Evolutionary conservation across 2,113 vertebrate genomes (phyloP).

Genomic region (Nycticryphes semicollaris): DNA sequence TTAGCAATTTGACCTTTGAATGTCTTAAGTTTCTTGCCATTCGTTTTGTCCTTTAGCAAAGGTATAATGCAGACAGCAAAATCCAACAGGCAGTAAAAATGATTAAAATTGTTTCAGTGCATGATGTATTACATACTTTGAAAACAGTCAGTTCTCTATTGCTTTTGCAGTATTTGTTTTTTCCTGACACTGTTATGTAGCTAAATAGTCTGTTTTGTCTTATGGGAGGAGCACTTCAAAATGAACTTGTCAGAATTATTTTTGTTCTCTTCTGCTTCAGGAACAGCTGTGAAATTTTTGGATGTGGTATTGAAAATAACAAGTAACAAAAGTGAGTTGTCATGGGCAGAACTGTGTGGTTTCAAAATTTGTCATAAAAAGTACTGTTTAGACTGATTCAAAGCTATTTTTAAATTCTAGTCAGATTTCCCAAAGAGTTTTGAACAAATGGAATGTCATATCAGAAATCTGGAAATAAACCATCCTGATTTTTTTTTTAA

Average conservation of each 20-base stretch:
- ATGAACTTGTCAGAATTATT: constrained; percentile 6
- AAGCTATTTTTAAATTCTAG: neutral
- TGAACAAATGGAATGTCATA: neutral
- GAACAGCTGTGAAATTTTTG: constrained; percentile 23
- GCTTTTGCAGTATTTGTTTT: neutral
- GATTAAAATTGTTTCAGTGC: neutral
- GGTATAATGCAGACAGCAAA: neutral
- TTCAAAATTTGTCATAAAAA: neutral
- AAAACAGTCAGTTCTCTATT: neutral
- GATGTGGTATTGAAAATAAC: neutral
- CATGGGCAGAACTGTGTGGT: neutral
- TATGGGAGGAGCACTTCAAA: neutral
- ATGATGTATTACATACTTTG: neutral
- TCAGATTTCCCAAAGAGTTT: neutral
- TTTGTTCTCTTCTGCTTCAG: constrained; percentile 6
- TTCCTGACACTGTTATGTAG: neutral
- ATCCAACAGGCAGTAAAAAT: neutral
- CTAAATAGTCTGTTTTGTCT: constrained; percentile 17
- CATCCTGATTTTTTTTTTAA: neutral
- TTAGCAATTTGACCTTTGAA: neutral
- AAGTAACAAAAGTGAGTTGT: neutral
- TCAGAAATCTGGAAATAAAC: neutral
- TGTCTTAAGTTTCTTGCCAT: neutral
- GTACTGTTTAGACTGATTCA: neutral
- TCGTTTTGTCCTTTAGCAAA: neutral